A percentile compares a stretch with the other conserved stretches of the same genome.
Evolutionary conservation across 2,888 invertebrate species (phyloP).

Genomic region (Lamellibrachia satsuma): DNA sequence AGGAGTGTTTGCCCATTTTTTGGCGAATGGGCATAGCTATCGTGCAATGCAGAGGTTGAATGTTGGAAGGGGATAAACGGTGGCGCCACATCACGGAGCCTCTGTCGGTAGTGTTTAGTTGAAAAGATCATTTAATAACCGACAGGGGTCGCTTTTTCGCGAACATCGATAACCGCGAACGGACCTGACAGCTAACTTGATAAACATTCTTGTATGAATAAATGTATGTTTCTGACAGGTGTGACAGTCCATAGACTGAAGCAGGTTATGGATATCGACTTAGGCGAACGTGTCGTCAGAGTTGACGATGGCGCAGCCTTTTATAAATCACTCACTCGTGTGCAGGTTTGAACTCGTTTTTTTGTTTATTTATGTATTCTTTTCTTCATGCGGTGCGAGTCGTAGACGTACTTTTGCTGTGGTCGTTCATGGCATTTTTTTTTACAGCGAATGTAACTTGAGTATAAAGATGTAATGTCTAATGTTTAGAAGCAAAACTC

Average conservation of each 20-base stretch:
- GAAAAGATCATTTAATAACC: background rate
- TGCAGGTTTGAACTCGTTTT: conserved; percentile 17
- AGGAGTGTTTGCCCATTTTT: too few species aligned
- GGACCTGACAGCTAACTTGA: background rate
- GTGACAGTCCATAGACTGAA: background rate
- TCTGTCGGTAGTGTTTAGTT: background rate
- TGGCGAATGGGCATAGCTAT: too few species aligned
- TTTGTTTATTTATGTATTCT: background rate
- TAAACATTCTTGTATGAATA: background rate
- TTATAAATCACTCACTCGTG: conserved; percentile 5
- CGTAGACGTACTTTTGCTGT: background rate
- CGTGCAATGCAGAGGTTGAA: too few species aligned
- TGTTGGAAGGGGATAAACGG: background rate
- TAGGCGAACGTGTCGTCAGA: background rate
- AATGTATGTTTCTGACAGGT: background rate
- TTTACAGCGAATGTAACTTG: too few species aligned
- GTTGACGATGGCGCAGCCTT: background rate
- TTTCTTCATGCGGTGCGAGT: too few species aligned
- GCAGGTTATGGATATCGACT: background rate
- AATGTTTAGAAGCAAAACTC: too few species aligned
- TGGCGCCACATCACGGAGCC: background rate
- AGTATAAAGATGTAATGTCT: too few species aligned
- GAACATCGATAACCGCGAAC: background rate
- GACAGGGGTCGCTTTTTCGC: background rate
- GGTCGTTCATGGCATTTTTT: background rate